phyloP scores from a whole-genome alignment of 2,797 vertebrate species.

The Todus mexicanus region DNA sequence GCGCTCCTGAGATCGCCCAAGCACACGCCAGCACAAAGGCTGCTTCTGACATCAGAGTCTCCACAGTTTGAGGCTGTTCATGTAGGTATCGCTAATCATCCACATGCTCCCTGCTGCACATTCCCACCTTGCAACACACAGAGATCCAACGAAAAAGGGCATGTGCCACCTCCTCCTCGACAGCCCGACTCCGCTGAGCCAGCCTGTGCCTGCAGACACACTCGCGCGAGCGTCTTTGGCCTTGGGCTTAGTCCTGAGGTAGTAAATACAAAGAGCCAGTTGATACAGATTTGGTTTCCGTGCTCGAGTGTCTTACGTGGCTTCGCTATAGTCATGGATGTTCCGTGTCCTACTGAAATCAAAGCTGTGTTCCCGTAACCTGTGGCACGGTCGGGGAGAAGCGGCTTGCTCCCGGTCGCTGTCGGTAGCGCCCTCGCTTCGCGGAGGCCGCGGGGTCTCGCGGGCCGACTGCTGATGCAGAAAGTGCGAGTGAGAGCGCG shows the following conservation, averaged over 20 bases:
- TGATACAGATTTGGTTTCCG: constrained; percentile 32
- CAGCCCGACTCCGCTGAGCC: background rate
- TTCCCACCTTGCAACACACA: background rate
- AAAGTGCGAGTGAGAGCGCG: constrained; percentile 46
- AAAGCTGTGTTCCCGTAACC: constrained; percentile 71
- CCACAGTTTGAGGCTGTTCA: background rate
- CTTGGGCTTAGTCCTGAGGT: constrained; percentile 89
- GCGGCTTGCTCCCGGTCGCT: constrained; percentile 31
- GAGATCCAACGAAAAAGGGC: background rate
- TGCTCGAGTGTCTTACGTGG: constrained; percentile 75
- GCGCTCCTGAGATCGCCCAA: background rate
- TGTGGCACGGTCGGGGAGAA: constrained; percentile 34
- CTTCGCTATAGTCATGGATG: constrained; percentile 74
- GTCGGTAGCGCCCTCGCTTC: background rate
- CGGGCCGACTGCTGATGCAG: constrained; percentile 73
- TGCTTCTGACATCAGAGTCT: background rate
- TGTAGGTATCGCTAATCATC: background rate
- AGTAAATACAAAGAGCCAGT: constrained; percentile 77
- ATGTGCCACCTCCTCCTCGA: background rate
- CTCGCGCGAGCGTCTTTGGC: constrained; percentile 82
- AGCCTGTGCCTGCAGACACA: constrained; percentile 75
- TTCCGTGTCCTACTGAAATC: constrained; percentile 85
- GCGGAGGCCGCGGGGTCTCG: constrained; percentile 58
- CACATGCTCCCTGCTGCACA: background rate
- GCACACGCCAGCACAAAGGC: background rate